phyloP scores from a whole-genome alignment of 2,888 invertebrate species.

The Empis stercorea region DNA sequence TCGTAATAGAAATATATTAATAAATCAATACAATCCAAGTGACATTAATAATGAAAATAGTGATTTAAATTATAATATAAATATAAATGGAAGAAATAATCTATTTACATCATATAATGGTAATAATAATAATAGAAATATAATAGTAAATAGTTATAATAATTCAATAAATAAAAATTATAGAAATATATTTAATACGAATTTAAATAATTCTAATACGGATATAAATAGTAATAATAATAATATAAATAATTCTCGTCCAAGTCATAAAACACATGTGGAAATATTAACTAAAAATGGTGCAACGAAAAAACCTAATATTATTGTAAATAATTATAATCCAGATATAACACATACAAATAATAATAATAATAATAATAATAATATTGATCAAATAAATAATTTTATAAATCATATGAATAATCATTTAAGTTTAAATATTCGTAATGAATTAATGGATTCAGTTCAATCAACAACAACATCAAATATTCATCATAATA shows the following conservation, averaged over 20 bases:
- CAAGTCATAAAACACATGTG: conserved; percentile 53
- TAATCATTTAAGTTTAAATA: conserved; percentile 13
- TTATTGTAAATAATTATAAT: conserved; percentile 46
- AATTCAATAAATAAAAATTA: conserved; percentile 10
- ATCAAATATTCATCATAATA: too few species aligned
- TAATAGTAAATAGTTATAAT: conserved; percentile 13
- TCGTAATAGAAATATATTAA: conserved; percentile 34
- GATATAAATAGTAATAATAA: conserved; percentile 14
- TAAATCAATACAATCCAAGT: conserved; percentile 34
- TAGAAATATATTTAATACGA: conserved; percentile 12
- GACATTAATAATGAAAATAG: conserved; percentile 5
- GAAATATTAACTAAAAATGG: conserved; percentile 54
- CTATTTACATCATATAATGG: background rate
- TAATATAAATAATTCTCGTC: conserved; percentile 34
- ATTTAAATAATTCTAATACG: conserved; percentile 10
- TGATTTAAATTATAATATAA: conserved; percentile 12
- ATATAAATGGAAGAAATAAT: background rate
- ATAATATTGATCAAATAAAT: background rate
- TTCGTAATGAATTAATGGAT: conserved; percentile 11
- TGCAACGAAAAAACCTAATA: conserved; percentile 49
- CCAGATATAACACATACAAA: conserved; percentile 30
- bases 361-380: background rate
- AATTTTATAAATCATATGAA: conserved; percentile 3
- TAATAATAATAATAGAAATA: conserved; percentile 10
- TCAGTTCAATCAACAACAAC: background rate